Evolutionary conservation across 2,797 vertebrate species (phyloP).

Genomic region (Neopelma chrysocephalum): DNA sequence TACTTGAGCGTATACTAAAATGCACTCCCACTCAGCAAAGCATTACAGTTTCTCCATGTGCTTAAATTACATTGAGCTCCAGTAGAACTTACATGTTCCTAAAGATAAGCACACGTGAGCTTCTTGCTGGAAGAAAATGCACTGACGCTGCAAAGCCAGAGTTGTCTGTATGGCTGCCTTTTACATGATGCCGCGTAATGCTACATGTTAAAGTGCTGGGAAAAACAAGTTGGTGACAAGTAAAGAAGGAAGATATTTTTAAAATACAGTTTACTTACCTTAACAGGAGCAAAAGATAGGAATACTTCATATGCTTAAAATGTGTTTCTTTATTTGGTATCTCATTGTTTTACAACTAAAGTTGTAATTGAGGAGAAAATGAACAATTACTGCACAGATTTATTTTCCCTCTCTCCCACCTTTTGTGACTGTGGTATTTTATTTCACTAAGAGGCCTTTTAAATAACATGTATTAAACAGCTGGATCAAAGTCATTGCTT

Average conservation of each 20-base stretch:
- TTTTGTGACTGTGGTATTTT: background rate
- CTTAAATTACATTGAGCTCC: background rate
- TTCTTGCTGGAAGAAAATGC: background rate
- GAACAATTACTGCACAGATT: background rate
- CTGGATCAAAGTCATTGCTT: background rate
- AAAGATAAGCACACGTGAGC: background rate
- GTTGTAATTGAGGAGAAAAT: background rate
- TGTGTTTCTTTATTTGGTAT: background rate
- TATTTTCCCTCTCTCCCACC: background rate
- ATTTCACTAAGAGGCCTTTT: background rate
- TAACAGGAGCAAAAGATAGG: background rate
- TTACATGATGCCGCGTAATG: background rate
- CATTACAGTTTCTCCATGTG: background rate
- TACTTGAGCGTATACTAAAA: conserved; percentile 9
- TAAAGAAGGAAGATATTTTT: background rate
- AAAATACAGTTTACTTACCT: background rate
- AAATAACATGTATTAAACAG: background rate
- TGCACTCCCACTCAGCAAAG: background rate
- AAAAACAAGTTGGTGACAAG: background rate
- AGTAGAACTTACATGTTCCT: background rate
- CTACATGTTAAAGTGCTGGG: background rate
- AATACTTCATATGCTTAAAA: background rate
- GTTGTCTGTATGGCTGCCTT: background rate
- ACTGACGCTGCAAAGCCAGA: background rate
- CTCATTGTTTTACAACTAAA: background rate